A percentile compares a stretch with the other conserved stretches of the same genome.
These are phyloP conservation scores for Temnothorax unifasciatus DNA, from an alignment of 2,888 invertebrate genomes.

Conservation along the genomic window DNA sequence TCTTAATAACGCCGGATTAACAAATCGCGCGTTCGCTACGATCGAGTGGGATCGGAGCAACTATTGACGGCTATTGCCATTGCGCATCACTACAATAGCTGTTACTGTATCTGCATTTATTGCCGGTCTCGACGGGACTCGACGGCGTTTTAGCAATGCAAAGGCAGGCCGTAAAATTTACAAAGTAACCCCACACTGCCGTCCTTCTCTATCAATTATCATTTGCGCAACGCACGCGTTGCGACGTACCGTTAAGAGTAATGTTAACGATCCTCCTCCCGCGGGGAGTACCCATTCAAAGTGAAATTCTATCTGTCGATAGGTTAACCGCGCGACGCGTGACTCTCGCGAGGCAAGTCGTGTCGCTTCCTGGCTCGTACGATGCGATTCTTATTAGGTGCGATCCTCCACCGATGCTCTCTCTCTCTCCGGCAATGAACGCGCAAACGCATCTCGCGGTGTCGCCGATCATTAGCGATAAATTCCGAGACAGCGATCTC, in stretches of 20 bases:
- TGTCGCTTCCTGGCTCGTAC: conserved; percentile 74
- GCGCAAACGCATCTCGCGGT: conserved; percentile 37
- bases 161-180: conserved; percentile 24
- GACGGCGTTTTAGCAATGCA: conserved; percentile 30
- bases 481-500: conserved; percentile 55
- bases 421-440: conserved; percentile 63
- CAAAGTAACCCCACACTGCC: conserved; percentile 8
- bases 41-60: not conserved
- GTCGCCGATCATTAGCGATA: conserved; percentile 52
- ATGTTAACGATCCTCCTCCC: conserved; percentile 59
- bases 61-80: not conserved
- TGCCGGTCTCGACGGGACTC: not conserved
- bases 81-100: conserved; percentile 1
- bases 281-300: conserved; percentile 51
- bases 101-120: conserved; percentile 6
- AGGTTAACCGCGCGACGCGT: conserved; percentile 69
- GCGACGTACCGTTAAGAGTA: conserved; percentile 66
- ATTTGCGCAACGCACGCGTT: conserved; percentile 42
- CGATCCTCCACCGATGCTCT: conserved; percentile 59
- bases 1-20: too few species aligned
- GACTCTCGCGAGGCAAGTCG: conserved; percentile 56
- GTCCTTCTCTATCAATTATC: conserved; percentile 47
- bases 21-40: not conserved
- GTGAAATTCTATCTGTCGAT: conserved; percentile 77
- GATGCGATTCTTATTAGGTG: conserved; percentile 75